These are phyloP conservation scores for Megastigmus dorsalis DNA, from an alignment of 2,888 invertebrate species.

Conservation along the genomic window DNA sequence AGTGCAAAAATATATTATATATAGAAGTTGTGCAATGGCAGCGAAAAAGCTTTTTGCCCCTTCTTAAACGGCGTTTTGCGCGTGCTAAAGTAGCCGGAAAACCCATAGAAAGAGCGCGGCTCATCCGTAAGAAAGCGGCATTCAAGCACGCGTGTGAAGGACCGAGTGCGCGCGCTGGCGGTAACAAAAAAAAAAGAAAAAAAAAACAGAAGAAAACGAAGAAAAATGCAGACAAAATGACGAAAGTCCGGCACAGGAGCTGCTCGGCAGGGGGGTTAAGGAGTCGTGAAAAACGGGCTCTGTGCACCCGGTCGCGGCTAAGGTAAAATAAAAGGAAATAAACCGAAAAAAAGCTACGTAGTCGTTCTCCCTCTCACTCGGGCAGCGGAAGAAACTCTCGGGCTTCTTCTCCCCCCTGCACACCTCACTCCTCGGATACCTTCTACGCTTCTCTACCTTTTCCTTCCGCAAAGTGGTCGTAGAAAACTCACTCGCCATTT, in stretches of 20 bases:
- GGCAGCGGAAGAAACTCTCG: constrained; percentile 43
- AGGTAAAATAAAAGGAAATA: constrained; percentile 26
- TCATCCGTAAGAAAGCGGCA: constrained; percentile 23
- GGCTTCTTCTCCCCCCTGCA: background rate
- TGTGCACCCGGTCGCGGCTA: background rate
- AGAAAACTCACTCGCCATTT: constrained; percentile 37
- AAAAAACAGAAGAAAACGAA: constrained; percentile 8
- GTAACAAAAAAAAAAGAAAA: constrained; percentile 3
- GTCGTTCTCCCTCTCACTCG: background rate
- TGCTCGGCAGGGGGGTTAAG: constrained; percentile 40
- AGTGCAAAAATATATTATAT: constrained; percentile 4
- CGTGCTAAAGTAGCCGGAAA: constrained; percentile 45
- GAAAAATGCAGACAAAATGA: constrained; percentile 27
- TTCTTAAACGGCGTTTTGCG: constrained; percentile 21
- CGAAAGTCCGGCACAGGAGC: constrained; percentile 38
- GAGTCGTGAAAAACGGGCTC: constrained; percentile 50
- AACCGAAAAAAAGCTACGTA: constrained; percentile 38
- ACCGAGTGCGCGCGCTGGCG: background rate
- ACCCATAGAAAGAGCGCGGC: constrained; percentile 25
- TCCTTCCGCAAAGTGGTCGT: constrained; percentile 10
- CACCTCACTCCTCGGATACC: constrained; percentile 17
- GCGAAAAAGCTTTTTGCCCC: constrained; percentile 24
- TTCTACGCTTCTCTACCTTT: constrained; percentile 14
- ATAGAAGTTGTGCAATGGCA: constrained; percentile 1
- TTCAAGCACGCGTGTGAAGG: constrained; percentile 20